phyloP scores from a whole-genome alignment of 2,797 vertebrate genomes.

The Hozukius guyotensis region DNA sequence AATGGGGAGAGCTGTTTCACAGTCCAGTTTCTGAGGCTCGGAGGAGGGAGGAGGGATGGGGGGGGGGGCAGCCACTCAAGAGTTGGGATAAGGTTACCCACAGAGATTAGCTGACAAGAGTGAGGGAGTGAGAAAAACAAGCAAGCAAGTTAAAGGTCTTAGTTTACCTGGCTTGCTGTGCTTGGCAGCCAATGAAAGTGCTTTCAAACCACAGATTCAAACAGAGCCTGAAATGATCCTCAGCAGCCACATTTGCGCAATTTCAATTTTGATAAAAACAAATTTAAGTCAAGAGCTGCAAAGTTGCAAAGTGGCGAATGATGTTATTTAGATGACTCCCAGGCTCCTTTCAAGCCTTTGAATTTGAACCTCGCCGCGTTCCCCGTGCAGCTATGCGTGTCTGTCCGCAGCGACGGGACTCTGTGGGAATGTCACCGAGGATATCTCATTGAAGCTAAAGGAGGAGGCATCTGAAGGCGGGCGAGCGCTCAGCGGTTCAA shows the following conservation, averaged over 20 bases:
- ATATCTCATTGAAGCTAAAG: constrained; percentile 73
- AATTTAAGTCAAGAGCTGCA: constrained; percentile 11
- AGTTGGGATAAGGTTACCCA: constrained; percentile 77
- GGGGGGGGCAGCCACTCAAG: constrained; percentile 54
- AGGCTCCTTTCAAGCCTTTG: constrained; percentile 61
- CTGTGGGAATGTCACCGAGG: constrained; percentile 77
- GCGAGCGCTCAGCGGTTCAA: constrained; percentile 82
- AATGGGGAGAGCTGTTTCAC: constrained; percentile 65
- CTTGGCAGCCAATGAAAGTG: constrained; percentile 70
- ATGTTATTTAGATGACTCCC: constrained; percentile 43
- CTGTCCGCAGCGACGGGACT: constrained; percentile 67
- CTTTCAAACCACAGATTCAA: constrained; percentile 46
- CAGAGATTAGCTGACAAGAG: constrained; percentile 78
- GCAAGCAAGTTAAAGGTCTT: constrained; percentile 74
- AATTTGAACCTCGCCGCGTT: constrained; percentile 62
- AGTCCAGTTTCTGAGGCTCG: constrained; percentile 54
- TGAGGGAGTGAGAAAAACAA: constrained; percentile 75
- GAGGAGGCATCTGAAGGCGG: constrained; percentile 71
- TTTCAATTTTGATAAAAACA: constrained; percentile 28
- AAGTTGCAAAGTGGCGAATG: constrained; percentile 21
- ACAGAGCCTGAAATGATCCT: constrained; percentile 18
- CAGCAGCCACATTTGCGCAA: constrained; percentile 2
- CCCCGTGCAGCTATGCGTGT: constrained; percentile 66
- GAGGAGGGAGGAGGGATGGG: not conserved
- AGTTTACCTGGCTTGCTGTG: constrained; percentile 72